Evolutionary conservation across 2,797 vertebrate genomes (phyloP).

Genomic region (Enteromius viviparus): DNA sequence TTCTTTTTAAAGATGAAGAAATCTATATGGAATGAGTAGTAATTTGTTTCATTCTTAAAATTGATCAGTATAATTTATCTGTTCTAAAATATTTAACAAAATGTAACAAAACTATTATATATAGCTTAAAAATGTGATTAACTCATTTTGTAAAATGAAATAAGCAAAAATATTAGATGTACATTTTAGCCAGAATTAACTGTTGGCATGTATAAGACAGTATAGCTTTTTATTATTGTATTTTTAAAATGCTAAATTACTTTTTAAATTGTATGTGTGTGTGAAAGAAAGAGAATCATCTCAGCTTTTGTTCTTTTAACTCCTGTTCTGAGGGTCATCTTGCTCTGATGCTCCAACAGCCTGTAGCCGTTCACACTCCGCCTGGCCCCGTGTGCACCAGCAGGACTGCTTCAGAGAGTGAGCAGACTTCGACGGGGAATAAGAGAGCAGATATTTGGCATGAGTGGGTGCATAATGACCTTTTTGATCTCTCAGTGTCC

Average conservation of each 20-base stretch:
- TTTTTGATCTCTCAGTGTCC: slow-evolving; percentile 51
- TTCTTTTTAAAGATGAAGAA: not conserved
- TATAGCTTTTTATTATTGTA: slow-evolving; percentile 32
- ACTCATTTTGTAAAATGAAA: not conserved
- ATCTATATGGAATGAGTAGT: not conserved
- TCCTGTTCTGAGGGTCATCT: slow-evolving; percentile 33
- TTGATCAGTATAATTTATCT: not conserved
- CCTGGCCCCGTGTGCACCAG: slow-evolving; percentile 31
- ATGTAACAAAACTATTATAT: not conserved
- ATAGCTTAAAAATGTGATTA: not conserved
- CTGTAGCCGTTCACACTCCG: slow-evolving; percentile 29
- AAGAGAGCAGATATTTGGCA: slow-evolving; percentile 49
- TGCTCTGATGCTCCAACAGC: slow-evolving; percentile 52
- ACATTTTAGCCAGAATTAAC: slow-evolving; percentile 18
- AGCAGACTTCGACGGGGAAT: slow-evolving; percentile 44
- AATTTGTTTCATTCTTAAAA: not conserved
- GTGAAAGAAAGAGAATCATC: not conserved
- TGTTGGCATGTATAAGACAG: slow-evolving; percentile 21
- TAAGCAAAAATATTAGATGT: slow-evolving; percentile 29
- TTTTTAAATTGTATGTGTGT: not conserved
- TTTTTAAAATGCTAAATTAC: slow-evolving; percentile 23
- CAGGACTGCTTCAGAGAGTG: slow-evolving; percentile 33
- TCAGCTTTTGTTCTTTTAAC: slow-evolving; percentile 9
- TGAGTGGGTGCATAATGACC: slow-evolving; percentile 56
- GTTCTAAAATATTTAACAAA: not conserved